Percentiles rank a stretch among this genome's conserved stretches.
Evolutionary conservation across 2,113 vertebrate genomes (phyloP).

Genomic region (Ailurus styani): DNA sequence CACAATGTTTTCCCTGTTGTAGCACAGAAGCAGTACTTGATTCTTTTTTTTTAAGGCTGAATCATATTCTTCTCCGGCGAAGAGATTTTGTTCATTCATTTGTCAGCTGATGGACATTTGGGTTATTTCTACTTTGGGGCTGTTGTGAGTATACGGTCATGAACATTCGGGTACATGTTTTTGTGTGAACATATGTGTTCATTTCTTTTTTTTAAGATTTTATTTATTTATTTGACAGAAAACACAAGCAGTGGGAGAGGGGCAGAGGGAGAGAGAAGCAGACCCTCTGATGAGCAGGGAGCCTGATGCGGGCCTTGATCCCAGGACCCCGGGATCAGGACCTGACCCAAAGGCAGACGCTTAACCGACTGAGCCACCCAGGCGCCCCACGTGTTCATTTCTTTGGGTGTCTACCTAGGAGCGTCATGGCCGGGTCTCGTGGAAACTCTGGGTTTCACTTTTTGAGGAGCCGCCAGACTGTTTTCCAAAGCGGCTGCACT

Average conservation of each 20-base stretch:
- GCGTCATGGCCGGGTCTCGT: background rate
- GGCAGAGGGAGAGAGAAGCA: no score
- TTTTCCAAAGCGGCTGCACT: background rate
- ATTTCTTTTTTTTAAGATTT: background rate
- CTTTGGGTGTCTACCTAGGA: background rate
- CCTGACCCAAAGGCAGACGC: background rate
- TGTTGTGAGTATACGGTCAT: background rate
- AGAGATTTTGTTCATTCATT: background rate
- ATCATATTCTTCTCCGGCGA: background rate
- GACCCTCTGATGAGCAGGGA: no score
- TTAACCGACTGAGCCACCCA: background rate
- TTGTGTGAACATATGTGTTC: background rate
- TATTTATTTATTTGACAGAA: no score
- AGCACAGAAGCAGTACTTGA: background rate
- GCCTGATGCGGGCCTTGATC: no score
- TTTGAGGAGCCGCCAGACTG: background rate
- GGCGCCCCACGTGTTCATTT: background rate
- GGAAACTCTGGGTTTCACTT: slow-evolving; percentile 1
- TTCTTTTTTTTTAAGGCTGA: background rate
- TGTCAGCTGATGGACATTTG: background rate
- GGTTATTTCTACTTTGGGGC: background rate
- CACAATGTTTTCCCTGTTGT: background rate
- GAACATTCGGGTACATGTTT: background rate
- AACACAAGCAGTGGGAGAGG: no score
- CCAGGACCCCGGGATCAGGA: no score